Evolutionary conservation across 2,888 invertebrate species (phyloP).

Genomic region (Lasioglossum leucozonium): DNA sequence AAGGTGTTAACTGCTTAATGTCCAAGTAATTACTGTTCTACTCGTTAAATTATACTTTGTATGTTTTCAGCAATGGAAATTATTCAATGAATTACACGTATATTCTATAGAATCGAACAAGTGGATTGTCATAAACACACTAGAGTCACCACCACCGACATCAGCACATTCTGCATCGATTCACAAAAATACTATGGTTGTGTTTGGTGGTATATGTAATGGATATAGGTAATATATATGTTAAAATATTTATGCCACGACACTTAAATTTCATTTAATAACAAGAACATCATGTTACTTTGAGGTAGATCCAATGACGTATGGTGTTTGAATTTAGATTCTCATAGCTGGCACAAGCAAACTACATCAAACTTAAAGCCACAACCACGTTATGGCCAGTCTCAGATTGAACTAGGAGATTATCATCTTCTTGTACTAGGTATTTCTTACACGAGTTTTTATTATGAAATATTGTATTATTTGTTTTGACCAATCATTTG

Average conservation of each 20-base stretch:
- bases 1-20: background rate
- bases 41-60: background rate
- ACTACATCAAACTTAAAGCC: slow-evolving; percentile 89
- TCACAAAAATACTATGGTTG: slow-evolving; percentile 92
- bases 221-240: slow-evolving; percentile 75
- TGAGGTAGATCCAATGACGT: slow-evolving; percentile 90
- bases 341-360: slow-evolving; percentile 92
- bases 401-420: slow-evolving; percentile 93
- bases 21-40: background rate
- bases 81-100: slow-evolving; percentile 96
- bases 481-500: background rate
- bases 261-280: slow-evolving; percentile 48
- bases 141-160: slow-evolving; percentile 90
- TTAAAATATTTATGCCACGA: background rate
- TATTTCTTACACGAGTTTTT: slow-evolving; percentile 50
- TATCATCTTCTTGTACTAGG: slow-evolving; percentile 92
- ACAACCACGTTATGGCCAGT: slow-evolving; percentile 95
- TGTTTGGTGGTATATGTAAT: slow-evolving; percentile 89
- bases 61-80: slow-evolving; percentile 88
- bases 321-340: slow-evolving; percentile 93
- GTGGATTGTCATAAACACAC: slow-evolving; percentile 90
- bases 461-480: background rate
- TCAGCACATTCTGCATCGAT: slow-evolving; percentile 97
- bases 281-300: slow-evolving; percentile 46
- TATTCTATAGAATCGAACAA: slow-evolving; percentile 93